Percentiles rank a stretch among this genome's conserved stretches.
Evolutionary conservation across 2,113 vertebrate genomes (phyloP).

Genomic region (Pteropus alecto): DNA sequence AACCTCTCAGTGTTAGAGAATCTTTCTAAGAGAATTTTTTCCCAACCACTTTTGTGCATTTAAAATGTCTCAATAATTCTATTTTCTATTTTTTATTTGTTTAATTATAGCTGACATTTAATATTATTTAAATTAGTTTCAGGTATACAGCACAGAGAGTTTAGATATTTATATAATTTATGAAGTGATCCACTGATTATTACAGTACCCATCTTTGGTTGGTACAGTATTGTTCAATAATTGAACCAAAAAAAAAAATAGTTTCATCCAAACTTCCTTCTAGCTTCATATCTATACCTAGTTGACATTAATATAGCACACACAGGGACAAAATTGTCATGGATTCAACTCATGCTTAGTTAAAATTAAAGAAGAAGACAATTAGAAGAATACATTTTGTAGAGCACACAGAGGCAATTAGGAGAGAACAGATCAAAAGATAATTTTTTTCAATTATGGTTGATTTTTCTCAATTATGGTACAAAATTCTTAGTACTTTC

Average conservation of each 20-base stretch:
- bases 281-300: background rate
- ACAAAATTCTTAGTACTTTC: background rate
- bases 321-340: background rate
- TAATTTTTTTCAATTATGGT: background rate
- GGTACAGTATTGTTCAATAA: no score
- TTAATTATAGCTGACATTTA: no score
- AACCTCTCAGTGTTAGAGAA: conserved; percentile 42
- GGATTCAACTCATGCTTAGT: background rate
- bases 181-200: no score
- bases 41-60: conserved; percentile 27
- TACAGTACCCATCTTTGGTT: no score
- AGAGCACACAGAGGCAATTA: background rate
- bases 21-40: conserved; percentile 52
- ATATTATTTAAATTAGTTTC: no score
- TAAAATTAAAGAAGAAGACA: background rate
- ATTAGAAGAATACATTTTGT: background rate
- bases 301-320: background rate
- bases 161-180: no score
- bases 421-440: background rate
- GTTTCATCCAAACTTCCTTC: background rate
- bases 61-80: conserved; percentile 49
- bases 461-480: background rate
- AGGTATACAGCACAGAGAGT: no score
- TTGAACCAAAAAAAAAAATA: background rate
- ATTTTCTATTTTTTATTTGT: background rate